phyloP scores from a whole-genome alignment of 2,797 vertebrate genomes.

The Sebastolobus altivelis region DNA sequence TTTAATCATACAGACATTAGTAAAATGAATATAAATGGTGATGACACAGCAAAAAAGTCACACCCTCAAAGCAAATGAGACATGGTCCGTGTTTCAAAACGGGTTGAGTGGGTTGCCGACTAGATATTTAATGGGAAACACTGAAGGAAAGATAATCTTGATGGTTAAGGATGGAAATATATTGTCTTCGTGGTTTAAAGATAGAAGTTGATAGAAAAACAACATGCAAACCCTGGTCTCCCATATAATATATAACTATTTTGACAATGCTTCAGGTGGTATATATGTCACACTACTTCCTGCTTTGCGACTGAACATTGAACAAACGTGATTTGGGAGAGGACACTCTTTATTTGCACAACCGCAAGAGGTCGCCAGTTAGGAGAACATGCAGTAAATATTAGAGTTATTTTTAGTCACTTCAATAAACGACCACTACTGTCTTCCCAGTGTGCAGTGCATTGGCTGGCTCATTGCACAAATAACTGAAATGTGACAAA shows the following conservation, averaged over 20 bases:
- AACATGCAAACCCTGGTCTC: not conserved
- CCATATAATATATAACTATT: not conserved
- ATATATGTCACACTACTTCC: not conserved
- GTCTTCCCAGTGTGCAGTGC: not conserved
- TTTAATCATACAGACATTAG: too few species aligned
- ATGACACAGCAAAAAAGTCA: too few species aligned
- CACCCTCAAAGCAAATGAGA: too few species aligned
- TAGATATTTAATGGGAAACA: too few species aligned
- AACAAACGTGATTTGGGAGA: not conserved
- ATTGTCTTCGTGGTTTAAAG: not conserved
- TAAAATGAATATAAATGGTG: too few species aligned
- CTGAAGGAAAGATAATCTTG: not conserved
- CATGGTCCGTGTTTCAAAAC: too few species aligned
- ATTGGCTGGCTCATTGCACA: not conserved
- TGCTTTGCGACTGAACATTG: not conserved
- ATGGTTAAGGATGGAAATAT: not conserved
- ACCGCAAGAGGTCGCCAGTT: not conserved
- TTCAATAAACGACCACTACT: not conserved
- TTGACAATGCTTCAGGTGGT: too few species aligned
- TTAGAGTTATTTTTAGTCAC: not conserved
- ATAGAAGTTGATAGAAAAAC: not conserved
- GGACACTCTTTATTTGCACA: not conserved
- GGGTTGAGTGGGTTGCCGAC: too few species aligned
- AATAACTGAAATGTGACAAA: conserved; percentile 13
- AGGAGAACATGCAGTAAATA: not conserved